Evolutionary conservation across 1,140 invertebrate genomes (phyloP).

Genomic region (Eriosoma lanigerum): DNA sequence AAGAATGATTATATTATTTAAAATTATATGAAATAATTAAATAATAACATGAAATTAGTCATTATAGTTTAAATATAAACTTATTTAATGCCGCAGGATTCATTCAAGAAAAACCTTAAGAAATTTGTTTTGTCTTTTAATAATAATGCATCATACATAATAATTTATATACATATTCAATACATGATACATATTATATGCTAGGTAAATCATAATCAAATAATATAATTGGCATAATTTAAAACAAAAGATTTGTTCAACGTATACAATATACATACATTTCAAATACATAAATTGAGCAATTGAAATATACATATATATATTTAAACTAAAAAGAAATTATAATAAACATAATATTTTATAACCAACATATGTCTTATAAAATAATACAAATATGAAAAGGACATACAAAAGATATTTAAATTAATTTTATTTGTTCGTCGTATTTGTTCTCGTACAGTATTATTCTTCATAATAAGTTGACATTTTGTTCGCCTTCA

Average conservation of each 20-base stretch:
- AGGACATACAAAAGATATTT: slow-evolving; percentile 5
- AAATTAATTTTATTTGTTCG: slow-evolving; percentile 44
- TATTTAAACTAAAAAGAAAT: neutral
- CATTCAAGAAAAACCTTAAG: too few species aligned
- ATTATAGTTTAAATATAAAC: too few species aligned
- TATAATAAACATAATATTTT: slow-evolving; percentile 29
- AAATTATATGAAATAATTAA: too few species aligned
- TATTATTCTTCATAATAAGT: slow-evolving; percentile 28
- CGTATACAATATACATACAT: neutral
- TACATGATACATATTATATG: neutral
- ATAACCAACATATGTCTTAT: slow-evolving; percentile 13
- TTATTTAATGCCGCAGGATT: too few species aligned
- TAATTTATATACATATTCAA: too few species aligned
- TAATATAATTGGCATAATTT: neutral
- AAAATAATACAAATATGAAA: slow-evolving; percentile 16
- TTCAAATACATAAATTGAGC: neutral
- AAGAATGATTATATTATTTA: too few species aligned
- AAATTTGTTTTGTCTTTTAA: too few species aligned
- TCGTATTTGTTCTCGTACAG: neutral
- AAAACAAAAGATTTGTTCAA: slow-evolving; percentile 4
- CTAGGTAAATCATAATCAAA: neutral
- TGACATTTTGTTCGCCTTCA: slow-evolving; percentile 47
- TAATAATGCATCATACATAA: too few species aligned
- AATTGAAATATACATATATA: neutral
- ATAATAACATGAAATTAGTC: too few species aligned